These are phyloP conservation scores for Hyphantria cunea DNA, from an alignment of 1,140 invertebrate genomes.

Conservation along the genomic window DNA sequence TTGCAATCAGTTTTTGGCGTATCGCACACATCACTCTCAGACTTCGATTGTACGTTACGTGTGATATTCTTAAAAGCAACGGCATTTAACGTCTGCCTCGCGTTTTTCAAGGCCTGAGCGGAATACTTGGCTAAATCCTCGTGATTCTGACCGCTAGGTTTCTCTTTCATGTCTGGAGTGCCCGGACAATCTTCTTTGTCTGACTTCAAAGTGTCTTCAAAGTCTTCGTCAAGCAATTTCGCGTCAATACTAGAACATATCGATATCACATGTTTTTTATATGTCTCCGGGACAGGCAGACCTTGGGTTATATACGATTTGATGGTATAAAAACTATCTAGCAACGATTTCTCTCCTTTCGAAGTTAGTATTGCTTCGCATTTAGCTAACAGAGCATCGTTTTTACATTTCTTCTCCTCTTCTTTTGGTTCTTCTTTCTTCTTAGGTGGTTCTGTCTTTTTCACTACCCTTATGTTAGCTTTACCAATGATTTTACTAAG, in stretches of 20 bases:
- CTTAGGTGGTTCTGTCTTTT: slow-evolving; percentile 51
- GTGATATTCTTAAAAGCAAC: slow-evolving; percentile 65
- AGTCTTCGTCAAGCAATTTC: slow-evolving; percentile 61
- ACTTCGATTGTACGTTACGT: slow-evolving; percentile 57
- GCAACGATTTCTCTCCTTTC: slow-evolving; percentile 64
- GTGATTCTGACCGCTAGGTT: slow-evolving; percentile 45
- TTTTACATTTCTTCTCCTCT: slow-evolving; percentile 50
- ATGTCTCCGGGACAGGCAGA: slow-evolving; percentile 61
- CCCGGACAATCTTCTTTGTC: slow-evolving; percentile 30
- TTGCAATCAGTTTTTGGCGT: slow-evolving; percentile 67
- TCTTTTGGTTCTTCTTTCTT: slow-evolving; percentile 51
- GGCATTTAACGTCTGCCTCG: slow-evolving; percentile 66
- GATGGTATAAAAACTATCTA: slow-evolving; percentile 70
- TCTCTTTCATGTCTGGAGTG: slow-evolving; percentile 12
- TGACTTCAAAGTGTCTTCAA: slow-evolving; percentile 54
- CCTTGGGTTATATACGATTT: slow-evolving; percentile 70
- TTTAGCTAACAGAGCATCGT: slow-evolving; percentile 59
- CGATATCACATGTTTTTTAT: slow-evolving; percentile 68
- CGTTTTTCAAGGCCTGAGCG: slow-evolving; percentile 64
- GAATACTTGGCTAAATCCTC: slow-evolving; percentile 71
- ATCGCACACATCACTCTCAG: slow-evolving; percentile 62
- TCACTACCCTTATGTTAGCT: slow-evolving; percentile 52
- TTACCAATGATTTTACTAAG: slow-evolving; percentile 75
- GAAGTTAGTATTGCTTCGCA: slow-evolving; percentile 66
- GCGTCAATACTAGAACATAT: slow-evolving; percentile 68